A percentile compares a stretch with the other conserved stretches of the same genome.
These are phyloP conservation scores for Lottia gigantea DNA, from an alignment of 2,888 invertebrate species.

Conservation along the genomic window DNA sequence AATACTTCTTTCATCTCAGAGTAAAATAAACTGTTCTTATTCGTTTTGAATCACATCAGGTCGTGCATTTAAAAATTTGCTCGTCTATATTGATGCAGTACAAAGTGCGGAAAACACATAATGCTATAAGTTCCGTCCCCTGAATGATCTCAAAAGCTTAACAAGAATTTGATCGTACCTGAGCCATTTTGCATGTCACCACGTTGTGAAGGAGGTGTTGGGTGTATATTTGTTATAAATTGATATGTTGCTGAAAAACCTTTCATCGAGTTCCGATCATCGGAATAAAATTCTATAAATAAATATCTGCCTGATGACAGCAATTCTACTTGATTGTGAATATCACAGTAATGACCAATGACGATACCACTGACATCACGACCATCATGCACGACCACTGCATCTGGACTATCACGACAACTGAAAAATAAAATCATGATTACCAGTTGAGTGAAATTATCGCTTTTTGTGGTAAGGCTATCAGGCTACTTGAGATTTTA, in stretches of 20 bases:
- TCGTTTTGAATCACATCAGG: too few species aligned
- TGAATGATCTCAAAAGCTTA: too few species aligned
- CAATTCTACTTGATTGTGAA: constrained; percentile 44
- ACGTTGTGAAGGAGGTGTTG: constrained; percentile 17
- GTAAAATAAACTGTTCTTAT: too few species aligned
- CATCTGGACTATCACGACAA: constrained; percentile 48
- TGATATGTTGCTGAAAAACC: constrained; percentile 55
- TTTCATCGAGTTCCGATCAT: constrained; percentile 42
- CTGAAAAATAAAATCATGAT: constrained; percentile 31
- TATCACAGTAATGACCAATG: constrained; percentile 47
- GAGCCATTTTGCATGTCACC: constrained; percentile 10
- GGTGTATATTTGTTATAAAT: constrained; percentile 31
- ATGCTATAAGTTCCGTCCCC: too few species aligned
- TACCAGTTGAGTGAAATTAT: neutral
- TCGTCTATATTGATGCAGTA: too few species aligned
- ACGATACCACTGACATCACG: constrained; percentile 36
- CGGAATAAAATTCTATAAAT: constrained; percentile 52
- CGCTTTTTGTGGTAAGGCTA: too few species aligned
- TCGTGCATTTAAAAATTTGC: too few species aligned
- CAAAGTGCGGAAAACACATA: too few species aligned
- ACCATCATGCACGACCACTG: constrained; percentile 53
- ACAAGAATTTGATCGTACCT: neutral
- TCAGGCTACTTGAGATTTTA: too few species aligned
- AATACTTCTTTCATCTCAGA: too few species aligned
- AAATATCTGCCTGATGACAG: constrained; percentile 45